Conservation (phyloP, 1,140 invertebrate species). For the Rhynchophorus ferrugineus region DNA sequence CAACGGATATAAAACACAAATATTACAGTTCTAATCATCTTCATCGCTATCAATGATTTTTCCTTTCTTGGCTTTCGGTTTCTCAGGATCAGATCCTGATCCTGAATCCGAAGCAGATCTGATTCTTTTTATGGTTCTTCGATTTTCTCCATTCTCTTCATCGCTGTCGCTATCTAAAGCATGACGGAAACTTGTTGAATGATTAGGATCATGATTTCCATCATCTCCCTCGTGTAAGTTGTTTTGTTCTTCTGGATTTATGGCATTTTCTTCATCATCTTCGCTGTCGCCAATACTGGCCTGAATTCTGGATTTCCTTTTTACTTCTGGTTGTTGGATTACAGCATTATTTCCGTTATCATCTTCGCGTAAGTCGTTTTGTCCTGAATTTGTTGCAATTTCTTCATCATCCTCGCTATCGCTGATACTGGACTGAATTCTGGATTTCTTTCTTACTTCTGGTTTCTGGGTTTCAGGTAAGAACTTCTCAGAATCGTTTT, state of each 20-base stretch:
- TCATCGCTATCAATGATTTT: slow-evolving; percentile 31
- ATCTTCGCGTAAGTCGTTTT: not conserved
- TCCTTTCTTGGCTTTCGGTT: slow-evolving; percentile 23
- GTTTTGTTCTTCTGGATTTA: not conserved
- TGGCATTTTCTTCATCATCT: slow-evolving; percentile 8
- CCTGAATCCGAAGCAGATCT: slow-evolving; percentile 24
- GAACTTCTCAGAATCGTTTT: not conserved
- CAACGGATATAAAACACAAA: no score
- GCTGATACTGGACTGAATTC: not conserved
- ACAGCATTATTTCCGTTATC: slow-evolving; percentile 19
- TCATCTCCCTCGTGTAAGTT: not conserved
- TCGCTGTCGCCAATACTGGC: slow-evolving; percentile 18
- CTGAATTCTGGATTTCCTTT: not conserved
- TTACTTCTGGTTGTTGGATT: not conserved
- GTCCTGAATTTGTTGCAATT: not conserved
- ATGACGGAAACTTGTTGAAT: slow-evolving; percentile 9
- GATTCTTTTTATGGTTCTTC: slow-evolving; percentile 8
- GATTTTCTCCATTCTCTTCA: slow-evolving; percentile 19
- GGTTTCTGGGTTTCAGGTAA: not conserved
- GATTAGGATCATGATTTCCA: slow-evolving; percentile 4
- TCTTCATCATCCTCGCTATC: slow-evolving; percentile 3
- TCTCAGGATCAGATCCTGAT: slow-evolving; percentile 24
- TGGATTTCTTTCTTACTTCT: not conserved
- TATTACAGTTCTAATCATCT: no score
- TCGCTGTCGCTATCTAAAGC: slow-evolving; percentile 27